phyloP scores from a whole-genome alignment of 2,888 invertebrate genomes.

The Serrognathus titanus region DNA sequence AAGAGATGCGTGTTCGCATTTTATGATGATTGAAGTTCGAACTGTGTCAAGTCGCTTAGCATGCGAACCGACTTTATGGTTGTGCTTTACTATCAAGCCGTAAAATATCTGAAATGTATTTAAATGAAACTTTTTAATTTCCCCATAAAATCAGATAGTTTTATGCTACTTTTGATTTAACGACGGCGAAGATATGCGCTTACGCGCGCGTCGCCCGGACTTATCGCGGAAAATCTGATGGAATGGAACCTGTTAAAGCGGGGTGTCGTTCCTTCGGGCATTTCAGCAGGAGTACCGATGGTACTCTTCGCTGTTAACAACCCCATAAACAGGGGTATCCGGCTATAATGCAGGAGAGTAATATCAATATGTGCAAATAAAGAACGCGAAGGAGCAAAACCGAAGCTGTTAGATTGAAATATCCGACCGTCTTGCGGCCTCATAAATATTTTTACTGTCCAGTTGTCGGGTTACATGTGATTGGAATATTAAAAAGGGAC shows the following conservation, averaged over 20 bases:
- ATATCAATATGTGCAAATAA: slow-evolving; percentile 26
- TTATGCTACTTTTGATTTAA: slow-evolving; percentile 45
- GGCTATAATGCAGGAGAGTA: slow-evolving; percentile 20
- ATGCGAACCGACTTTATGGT: slow-evolving; percentile 43
- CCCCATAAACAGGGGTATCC: slow-evolving; percentile 29
- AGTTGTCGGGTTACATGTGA: slow-evolving; percentile 36
- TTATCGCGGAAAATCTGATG: slow-evolving; percentile 35
- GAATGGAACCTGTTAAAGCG: slow-evolving; percentile 31
- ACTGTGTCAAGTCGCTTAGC: slow-evolving; percentile 46
- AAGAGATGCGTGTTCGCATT: slow-evolving; percentile 39
- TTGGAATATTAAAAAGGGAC: slow-evolving; percentile 37
- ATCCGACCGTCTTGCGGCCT: not conserved
- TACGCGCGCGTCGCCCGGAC: slow-evolving; percentile 25
- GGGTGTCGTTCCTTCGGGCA: slow-evolving; percentile 26
- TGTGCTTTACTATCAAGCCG: slow-evolving; percentile 43
- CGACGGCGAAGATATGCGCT: slow-evolving; percentile 32
- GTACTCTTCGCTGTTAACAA: slow-evolving; percentile 39
- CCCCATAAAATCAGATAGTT: slow-evolving; percentile 46
- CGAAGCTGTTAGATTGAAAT: not conserved
- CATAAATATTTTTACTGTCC: slow-evolving; percentile 30
- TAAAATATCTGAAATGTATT: slow-evolving; percentile 47
- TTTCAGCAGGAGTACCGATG: slow-evolving; percentile 33
- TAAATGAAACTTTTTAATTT: slow-evolving; percentile 48
- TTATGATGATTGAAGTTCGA: slow-evolving; percentile 48
- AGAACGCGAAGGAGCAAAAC: slow-evolving; percentile 4